Evolutionary conservation across 2,888 invertebrate species (phyloP).

Genomic region (Cerceris ruficornis): DNA sequence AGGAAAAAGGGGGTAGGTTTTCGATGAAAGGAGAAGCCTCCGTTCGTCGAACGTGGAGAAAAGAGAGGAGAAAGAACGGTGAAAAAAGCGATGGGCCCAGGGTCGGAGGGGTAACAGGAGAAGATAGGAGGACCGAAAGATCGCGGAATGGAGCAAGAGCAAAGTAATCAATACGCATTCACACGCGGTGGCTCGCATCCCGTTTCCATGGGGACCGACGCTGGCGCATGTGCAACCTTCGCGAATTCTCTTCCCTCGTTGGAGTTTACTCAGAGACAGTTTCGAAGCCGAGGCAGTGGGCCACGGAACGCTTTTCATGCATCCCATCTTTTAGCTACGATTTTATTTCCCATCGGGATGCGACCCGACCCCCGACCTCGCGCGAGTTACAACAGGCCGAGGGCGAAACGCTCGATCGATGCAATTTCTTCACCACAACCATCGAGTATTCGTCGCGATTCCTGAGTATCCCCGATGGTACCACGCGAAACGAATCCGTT

Average conservation of each 20-base stretch:
- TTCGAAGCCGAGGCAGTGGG: constrained; percentile 37
- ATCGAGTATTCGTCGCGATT: no score
- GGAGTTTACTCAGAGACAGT: constrained; percentile 41
- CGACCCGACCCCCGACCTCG: no score
- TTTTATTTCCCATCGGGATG: no score
- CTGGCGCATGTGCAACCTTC: constrained; percentile 59
- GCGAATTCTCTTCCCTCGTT: constrained; percentile 20
- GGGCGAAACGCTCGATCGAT: no score
- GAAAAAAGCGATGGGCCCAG: constrained; percentile 55
- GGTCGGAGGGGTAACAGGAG: constrained; percentile 54
- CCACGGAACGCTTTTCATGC: constrained; percentile 32
- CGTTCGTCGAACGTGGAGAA: constrained; percentile 26
- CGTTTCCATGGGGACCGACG: constrained; percentile 72
- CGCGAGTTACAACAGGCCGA: no score
- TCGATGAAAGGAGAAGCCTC: constrained; percentile 38
- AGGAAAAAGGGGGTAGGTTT: constrained; percentile 39
- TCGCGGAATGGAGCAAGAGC: constrained; percentile 71
- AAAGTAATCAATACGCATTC: constrained; percentile 79
- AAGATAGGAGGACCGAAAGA: constrained; percentile 69
- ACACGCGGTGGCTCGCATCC: constrained; percentile 74
- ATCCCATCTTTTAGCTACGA: neutral
- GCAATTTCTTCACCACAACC: no score
- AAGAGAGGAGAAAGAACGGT: constrained; percentile 35
- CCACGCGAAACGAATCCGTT: no score
- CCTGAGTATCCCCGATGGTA: no score